Evolutionary conservation across 2,888 invertebrate genomes (phyloP).

Genomic region (Seira musarum): DNA sequence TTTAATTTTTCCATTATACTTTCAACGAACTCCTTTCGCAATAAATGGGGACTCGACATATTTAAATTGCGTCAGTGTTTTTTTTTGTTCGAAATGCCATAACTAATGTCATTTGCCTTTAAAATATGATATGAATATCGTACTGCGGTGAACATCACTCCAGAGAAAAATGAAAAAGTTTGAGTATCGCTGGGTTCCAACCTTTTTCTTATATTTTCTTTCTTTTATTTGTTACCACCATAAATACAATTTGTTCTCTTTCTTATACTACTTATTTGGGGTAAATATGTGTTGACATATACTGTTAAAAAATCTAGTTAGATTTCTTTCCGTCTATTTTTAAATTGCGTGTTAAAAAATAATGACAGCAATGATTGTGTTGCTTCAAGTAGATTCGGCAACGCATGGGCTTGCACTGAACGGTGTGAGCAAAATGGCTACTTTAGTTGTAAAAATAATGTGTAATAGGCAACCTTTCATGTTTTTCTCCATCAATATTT

Average conservation of each 20-base stretch:
- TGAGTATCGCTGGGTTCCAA: not conserved
- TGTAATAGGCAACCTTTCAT: not conserved
- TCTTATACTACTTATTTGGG: too few species aligned
- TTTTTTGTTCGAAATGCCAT: not conserved
- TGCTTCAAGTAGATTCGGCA: too few species aligned
- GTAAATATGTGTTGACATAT: conserved; percentile 13
- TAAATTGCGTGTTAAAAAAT: conserved; percentile 5
- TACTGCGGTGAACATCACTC: too few species aligned
- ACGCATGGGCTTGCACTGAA: not conserved
- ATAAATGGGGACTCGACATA: not conserved
- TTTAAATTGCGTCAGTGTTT: not conserved
- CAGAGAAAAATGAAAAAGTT: too few species aligned
- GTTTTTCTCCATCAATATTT: not conserved
- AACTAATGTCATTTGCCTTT: too few species aligned
- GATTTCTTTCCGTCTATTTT: not conserved
- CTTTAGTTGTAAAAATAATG: not conserved
- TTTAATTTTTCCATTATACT: not conserved
- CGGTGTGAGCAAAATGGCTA: not conserved
- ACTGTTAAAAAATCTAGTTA: not conserved
- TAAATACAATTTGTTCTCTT: not conserved
- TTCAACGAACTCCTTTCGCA: not conserved
- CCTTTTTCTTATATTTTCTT: not conserved
- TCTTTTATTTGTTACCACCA: too few species aligned
- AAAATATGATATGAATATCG: too few species aligned
- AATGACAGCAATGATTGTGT: not conserved